Evolutionary conservation across 2,888 invertebrate genomes (phyloP), one percentile per base, ranked within the genome.

Genomic region (Aphelenchoides bicaudatus): DNA sequence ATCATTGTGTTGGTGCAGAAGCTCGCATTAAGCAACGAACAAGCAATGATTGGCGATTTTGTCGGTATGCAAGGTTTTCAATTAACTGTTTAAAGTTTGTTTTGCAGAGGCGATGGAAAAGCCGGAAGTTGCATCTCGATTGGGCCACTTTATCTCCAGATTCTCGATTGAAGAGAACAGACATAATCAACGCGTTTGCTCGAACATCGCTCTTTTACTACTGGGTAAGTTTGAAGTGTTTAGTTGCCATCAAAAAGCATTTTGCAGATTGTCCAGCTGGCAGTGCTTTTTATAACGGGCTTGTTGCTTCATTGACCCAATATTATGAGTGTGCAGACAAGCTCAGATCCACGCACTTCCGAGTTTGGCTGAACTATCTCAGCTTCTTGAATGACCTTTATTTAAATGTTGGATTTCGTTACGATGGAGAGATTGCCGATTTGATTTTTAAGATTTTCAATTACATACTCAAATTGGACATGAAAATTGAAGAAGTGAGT

Each of bases 401-500:
- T 56, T 62, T 71, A 25, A 70, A 68, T 58, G 55, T 77, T 47
- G 77, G 78, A 39, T 68, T 68, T 57, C 54, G 62, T 29, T 62
- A 66, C 52, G 62, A 76, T 60, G 72, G 71, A 27, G 75, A 74
- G 39, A 59, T 78, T 13, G 71, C 73, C 23, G 67, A 69, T n/a
- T 61, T 74, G n/a, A 66, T 78, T 34, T 75, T 78, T 61, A 63
- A 70, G 28, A 63, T 71, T 39, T 78, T 74, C 61, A 68, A 77
- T 37, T 78, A 69, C 47, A 62, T 78, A 53, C 68, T 78, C 10
- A 63, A 68, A 37, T 58, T 66, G 16, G 73, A 74, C 25, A 66
- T 78, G 16, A 78, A 77, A 49, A 78, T 78, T 61, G 78, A 78
- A 66, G 78, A 78, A 53, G 70, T 73, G 30, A 39, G 54, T 31